phyloP scores from a whole-genome alignment of 2,888 invertebrate genomes.

The Rapana venosa region DNA sequence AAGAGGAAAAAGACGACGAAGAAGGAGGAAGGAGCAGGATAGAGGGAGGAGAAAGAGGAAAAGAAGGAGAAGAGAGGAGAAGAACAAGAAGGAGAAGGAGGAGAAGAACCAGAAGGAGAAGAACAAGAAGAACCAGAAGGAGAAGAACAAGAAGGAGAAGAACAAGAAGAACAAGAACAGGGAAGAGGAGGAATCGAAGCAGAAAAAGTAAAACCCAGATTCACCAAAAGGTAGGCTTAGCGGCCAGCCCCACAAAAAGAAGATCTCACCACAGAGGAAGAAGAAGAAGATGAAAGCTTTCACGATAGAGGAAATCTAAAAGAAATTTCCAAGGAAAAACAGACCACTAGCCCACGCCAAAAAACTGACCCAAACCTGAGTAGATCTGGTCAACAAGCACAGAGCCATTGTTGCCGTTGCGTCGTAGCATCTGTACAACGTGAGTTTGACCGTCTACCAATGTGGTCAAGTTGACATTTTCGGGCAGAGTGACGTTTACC shows the following conservation, averaged over 20 bases:
- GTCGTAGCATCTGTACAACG: conserved; percentile 36
- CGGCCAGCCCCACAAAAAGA: neutral
- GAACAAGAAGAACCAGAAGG: no score
- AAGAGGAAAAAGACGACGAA: neutral
- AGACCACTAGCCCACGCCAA: neutral
- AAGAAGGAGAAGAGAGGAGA: no score
- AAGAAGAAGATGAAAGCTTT: neutral
- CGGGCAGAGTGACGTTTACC: conserved; percentile 17
- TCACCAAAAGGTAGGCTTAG: no score
- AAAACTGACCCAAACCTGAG: conserved; percentile 40
- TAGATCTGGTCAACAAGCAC: conserved; percentile 45
- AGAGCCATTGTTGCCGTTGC: conserved; percentile 31
- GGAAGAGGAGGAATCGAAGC: no score
- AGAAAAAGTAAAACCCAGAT: neutral
- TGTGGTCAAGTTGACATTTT: conserved; percentile 34
- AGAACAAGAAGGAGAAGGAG: no score
- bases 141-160: no score
- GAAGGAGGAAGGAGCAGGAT: neutral
- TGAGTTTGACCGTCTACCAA: conserved; percentile 42
- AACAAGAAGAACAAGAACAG: no score
- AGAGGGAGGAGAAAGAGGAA: neutral
- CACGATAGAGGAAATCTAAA: neutral
- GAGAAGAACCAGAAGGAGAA: no score
- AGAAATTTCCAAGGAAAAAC: neutral
- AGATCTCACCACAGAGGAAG: neutral